These are phyloP conservation scores for Mormyrus iriodes DNA, from an alignment of 2,113 vertebrate genomes.

Conservation along the genomic window DNA sequence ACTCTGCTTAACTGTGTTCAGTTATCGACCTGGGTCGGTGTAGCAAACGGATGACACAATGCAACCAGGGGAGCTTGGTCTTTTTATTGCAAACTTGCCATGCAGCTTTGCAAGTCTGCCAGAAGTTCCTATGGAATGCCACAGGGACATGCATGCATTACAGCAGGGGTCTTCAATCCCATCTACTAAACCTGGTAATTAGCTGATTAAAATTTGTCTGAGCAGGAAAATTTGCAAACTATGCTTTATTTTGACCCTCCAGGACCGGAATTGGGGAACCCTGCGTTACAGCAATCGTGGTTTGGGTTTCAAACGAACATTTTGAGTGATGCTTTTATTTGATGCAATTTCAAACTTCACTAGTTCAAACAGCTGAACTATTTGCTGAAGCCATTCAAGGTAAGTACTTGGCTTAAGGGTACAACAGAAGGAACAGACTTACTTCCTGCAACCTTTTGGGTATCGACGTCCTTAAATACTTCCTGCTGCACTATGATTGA, in stretches of 20 bases:
- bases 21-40: neutral
- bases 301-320: neutral
- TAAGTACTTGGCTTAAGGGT: neutral
- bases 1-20: neutral
- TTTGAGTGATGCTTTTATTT: neutral
- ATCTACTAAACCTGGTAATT: neutral
- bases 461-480: neutral
- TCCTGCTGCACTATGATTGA: neutral
- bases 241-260: no score
- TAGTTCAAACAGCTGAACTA: neutral
- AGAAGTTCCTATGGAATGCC: neutral
- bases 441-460: neutral
- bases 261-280: neutral
- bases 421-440: neutral
- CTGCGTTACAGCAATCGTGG: neutral
- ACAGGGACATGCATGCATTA: neutral
- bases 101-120: neutral
- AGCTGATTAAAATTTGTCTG: neutral
- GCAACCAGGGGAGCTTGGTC: neutral
- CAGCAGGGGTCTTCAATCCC: neutral
- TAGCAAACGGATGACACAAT: neutral
- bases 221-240: neutral
- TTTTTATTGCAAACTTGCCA: neutral
- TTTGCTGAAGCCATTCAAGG: neutral
- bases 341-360: neutral